A percentile compares a stretch with the other conserved stretches of the same genome.
Conservation (phyloP, 1,140 invertebrate genomes). For the Aphelenchoides besseyi region DNA sequence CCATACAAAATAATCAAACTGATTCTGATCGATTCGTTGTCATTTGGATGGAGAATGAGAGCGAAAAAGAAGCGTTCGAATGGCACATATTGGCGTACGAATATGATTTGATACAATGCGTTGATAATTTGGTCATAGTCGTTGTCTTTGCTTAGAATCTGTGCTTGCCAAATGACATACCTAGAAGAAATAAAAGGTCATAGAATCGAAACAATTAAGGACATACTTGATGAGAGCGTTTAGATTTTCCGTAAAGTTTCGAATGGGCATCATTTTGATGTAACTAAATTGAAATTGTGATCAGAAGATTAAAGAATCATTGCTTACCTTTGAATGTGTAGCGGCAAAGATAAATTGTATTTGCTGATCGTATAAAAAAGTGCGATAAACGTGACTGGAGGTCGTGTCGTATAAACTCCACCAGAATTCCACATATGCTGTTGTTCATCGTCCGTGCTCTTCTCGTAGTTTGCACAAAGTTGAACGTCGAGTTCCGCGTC, state of each 20-base stretch:
- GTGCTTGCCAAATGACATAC: conserved; percentile 3
- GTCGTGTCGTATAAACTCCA: neutral
- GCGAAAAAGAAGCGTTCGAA: conserved; percentile 44
- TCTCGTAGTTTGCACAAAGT: neutral
- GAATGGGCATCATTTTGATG: conserved; percentile 11
- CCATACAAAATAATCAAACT: conserved; percentile 16
- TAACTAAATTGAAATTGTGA: neutral
- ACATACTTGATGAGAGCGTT: conserved; percentile 45
- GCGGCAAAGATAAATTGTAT: neutral
- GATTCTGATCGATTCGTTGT: conserved; percentile 37
- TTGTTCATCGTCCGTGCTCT: neutral
- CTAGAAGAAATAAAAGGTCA: no score
- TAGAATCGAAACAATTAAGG: no score
- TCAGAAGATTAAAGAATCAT: neutral
- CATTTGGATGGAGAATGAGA: conserved; percentile 41
- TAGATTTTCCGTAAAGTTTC: conserved; percentile 24
- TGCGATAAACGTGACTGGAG: conserved; percentile 17
- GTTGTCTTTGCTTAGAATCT: neutral
- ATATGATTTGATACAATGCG: conserved; percentile 41
- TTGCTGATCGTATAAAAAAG: neutral
- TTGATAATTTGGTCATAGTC: conserved; percentile 28
- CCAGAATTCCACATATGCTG: neutral
- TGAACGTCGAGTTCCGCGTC: neutral
- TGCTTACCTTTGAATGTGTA: neutral
- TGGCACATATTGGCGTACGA: conserved; percentile 38